Base-by-base conservation (phyloP, 2,113 vertebrate species). In the Notiomystis cincta region DNA sequence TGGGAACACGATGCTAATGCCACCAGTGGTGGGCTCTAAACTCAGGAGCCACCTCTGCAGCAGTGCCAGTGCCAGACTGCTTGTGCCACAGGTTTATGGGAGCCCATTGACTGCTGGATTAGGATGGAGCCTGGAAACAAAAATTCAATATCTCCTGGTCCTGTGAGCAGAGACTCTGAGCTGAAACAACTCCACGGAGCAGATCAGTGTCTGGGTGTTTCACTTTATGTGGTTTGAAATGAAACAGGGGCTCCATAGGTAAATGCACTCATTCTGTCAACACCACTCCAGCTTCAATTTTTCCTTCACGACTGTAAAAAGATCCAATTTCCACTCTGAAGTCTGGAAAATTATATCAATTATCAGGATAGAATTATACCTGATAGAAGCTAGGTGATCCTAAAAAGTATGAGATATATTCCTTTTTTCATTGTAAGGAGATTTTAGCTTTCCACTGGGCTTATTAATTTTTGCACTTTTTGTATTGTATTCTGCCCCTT, bases 401-500 rank as follows among this genome's bases (percentile, higher is more conserved):
- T 91, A 95, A 97, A 95, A 93, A 92, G 91, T 86, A 93, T 2
- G 71, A 88, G 53, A 89, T 78, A 90, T 58, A 91, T 90, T 90
- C 50, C 20, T 62, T 87, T 38, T 94, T 87, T 81, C 89, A 90
- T 69, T 90, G 47, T 82, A 78, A 89, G 90, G 79, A 62, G 50
- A 60, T 71, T 83, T 90, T 65, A 78, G 81, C 69, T 76, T 89
- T 87, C 44, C 19, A 65, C 47, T 9, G 12, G 44, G 7, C 14
- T 90, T 82, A 75, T 51, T 87, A 88, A 78, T 91, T 88, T 88
- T 85, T 76, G 21, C 17, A 70, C 19, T 58, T 89, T 31, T 69
- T 87, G 8, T 51, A 64, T 48, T 51, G 11, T 28, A 54, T 56
- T 75, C 20, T 69, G 67, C 20, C 9, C 13, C 9, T 58, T 75